phyloP scores from a whole-genome alignment of 2,113 vertebrate genomes.

The Jaculus jaculus region DNA sequence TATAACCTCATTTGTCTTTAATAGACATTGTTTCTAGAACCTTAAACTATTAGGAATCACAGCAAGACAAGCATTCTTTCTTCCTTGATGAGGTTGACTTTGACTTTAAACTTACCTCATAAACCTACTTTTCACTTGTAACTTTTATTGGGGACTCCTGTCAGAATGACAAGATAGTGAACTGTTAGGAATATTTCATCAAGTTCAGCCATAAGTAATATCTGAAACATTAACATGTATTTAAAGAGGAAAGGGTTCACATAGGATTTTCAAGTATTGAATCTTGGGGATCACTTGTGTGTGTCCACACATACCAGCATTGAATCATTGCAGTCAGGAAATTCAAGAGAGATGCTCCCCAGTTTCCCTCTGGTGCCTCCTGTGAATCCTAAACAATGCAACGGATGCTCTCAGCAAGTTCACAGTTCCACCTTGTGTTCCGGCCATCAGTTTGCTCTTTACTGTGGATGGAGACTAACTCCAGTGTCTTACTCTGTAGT shows the following conservation, averaged over 20 bases:
- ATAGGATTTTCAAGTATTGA: not conserved
- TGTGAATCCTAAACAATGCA: not conserved
- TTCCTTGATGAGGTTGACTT: not conserved
- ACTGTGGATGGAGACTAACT: not conserved
- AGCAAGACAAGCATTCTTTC: not conserved
- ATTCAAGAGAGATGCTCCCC: not conserved
- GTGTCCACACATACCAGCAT: not conserved
- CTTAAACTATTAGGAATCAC: not conserved
- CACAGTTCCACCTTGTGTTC: fast-evolving
- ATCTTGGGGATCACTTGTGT: not conserved
- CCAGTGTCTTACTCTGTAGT: not conserved
- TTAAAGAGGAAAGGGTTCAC: not conserved
- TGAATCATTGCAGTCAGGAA: not conserved
- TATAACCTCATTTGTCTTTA: not conserved
- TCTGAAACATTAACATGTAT: too few relatives aligned
- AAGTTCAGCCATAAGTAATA: not conserved
- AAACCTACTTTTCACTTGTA: not conserved
- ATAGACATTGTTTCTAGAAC: not conserved
- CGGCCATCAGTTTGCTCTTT: not conserved
- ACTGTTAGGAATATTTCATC: not conserved
- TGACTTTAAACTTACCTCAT: not conserved
- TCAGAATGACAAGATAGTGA: too few relatives aligned
- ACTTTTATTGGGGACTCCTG: not conserved
- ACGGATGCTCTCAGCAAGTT: not conserved
- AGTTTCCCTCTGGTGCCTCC: not conserved